Evolutionary conservation across 2,113 vertebrate species (phyloP).

Genomic region (Bufo gargarizans): DNA sequence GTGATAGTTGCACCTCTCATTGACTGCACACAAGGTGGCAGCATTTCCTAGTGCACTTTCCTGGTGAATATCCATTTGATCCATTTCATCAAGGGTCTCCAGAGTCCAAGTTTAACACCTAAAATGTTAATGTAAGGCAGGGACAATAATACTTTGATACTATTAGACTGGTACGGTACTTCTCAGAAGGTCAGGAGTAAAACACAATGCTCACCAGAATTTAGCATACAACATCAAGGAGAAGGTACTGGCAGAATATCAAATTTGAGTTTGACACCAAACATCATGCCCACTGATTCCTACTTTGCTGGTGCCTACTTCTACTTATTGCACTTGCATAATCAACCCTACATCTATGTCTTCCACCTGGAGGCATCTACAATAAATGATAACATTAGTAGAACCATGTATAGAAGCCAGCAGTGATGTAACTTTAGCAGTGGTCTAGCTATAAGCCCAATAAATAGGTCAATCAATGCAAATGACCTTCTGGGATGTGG

Average conservation of each 20-base stretch:
- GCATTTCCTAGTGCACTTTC: background rate
- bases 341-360: no score
- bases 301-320: background rate
- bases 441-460: no score
- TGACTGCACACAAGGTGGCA: background rate
- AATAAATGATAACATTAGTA: no score
- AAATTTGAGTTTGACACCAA: background rate
- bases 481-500: no score
- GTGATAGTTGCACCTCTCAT: background rate
- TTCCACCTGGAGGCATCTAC: no score
- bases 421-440: no score
- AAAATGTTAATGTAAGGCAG: background rate
- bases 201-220: background rate
- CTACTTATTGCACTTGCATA: background rate
- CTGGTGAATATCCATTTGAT: background rate
- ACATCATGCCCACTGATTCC: background rate
- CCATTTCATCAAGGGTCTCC: background rate
- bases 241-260: background rate
- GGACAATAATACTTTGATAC: no score
- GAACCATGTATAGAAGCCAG: no score
- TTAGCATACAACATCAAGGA: background rate
- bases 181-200: no score
- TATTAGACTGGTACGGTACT: no score
- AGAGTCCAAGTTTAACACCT: background rate
- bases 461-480: no score